Evolutionary conservation across 2,888 invertebrate genomes (phyloP), one percentile per base, ranked within the genome.

Genomic region (Pristionchus japonicus): DNA sequence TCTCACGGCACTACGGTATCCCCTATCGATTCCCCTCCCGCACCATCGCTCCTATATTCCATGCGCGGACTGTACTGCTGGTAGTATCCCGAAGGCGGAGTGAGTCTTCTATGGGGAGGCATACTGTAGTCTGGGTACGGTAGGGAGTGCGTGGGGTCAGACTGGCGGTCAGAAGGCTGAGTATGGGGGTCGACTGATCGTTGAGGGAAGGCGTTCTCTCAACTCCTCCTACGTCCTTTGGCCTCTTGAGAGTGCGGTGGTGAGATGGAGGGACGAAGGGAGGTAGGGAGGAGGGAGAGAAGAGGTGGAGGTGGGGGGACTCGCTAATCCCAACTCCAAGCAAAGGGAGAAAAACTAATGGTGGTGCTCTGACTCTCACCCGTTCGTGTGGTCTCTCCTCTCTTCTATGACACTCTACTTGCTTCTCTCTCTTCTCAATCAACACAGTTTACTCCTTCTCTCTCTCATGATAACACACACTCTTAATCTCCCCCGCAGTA

Each of bases 71-170:
- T 74, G 74, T 23, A 23, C 40, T 43, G 40, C n/a, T 74, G 40
- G 20, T 74, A 74, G 74, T 74, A 74, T 74, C 74, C 74, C 74
- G 74, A 74, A 40, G 74, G 74, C 9, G 74, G 74, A 34, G 74
- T 74, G 34, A 74, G 74, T 74, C 74, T 74, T 15, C 74, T 20
- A 74, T 74, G 74, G 17, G 74, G 74, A 20, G 74, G 74, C 74
- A 74, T 74, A 40, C n/a, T 74, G 74, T 74, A 74, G 74, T 1
- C 17, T 13, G 74, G 74, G 34, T 67, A 67, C 67, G 34, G 67
- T 67, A 67, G 15, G 67, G 74, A 40, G 70, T 37, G 37, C 20
- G 20, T 17, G 9, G 43, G 74, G 43, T 40, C 74, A 74, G 74
- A 74, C 37, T 40, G 0, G 40, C 23, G 74, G 74, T 74, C 74